Percentiles rank a stretch among this genome's conserved stretches.
Conservation (phyloP, 2,888 invertebrate genomes). For the Seira ritae region DNA sequence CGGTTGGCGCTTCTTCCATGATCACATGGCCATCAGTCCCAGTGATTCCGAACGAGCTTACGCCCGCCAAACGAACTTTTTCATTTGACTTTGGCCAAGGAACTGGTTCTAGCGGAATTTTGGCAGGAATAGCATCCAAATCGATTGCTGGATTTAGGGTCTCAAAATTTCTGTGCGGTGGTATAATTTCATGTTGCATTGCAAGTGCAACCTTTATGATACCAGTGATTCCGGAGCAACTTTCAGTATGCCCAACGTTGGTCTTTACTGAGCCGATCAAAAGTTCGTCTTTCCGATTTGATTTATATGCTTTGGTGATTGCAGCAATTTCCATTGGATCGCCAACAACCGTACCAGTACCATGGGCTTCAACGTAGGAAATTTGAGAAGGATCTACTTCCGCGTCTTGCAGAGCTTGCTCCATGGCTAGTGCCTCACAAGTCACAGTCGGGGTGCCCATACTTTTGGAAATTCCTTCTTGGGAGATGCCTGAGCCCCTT, state of each 20-base stretch:
- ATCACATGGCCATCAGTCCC: constrained; percentile 61
- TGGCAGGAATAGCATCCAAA: constrained; percentile 61
- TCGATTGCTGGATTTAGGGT: constrained; percentile 58
- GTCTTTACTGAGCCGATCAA: constrained; percentile 64
- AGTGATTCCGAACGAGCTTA: constrained; percentile 62
- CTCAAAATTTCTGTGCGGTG: constrained; percentile 56
- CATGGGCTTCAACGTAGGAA: constrained; percentile 49
- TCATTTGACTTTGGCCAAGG: constrained; percentile 26
- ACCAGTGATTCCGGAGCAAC: constrained; percentile 57
- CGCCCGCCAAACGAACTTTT: constrained; percentile 45
- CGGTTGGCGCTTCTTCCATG: constrained; percentile 51
- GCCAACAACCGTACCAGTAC: constrained; percentile 50
- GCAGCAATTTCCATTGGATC: constrained; percentile 63
- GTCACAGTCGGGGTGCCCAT: constrained; percentile 57
- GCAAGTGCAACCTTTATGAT: constrained; percentile 61
- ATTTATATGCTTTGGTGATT: constrained; percentile 48
- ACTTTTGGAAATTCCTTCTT: constrained; percentile 50
- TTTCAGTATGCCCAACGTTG: constrained; percentile 66
- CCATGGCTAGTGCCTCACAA: constrained; percentile 55
- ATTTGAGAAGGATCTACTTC: constrained; percentile 29
- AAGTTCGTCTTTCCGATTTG: constrained; percentile 28
- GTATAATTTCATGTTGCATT: constrained; percentile 53
- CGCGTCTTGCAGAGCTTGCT: constrained; percentile 40
- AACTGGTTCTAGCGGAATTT: constrained; percentile 42
- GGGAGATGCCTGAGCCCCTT: constrained; percentile 41